Percentiles rank a stretch among this genome's conserved stretches.
Conservation (phyloP, 2,113 vertebrate genomes). For the Takifugu flavidus region DNA sequence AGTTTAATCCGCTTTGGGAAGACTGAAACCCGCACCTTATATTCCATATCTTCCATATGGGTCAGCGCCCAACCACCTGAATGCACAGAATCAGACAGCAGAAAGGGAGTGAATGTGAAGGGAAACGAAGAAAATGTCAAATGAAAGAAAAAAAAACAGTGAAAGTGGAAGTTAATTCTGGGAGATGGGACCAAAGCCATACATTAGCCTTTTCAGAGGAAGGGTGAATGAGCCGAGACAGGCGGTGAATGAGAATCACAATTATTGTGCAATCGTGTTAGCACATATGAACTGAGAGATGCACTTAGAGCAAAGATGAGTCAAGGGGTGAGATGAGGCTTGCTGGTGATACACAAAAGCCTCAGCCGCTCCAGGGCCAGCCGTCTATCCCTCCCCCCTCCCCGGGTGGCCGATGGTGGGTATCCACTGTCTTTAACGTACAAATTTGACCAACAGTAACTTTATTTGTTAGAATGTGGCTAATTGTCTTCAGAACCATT, state of each 20-base stretch:
- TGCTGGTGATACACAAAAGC: slow-evolving; percentile 11
- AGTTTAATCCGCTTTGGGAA: slow-evolving; percentile 17
- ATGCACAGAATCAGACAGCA: slow-evolving; percentile 21
- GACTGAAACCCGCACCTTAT: slow-evolving; percentile 2
- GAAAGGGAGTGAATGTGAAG: slow-evolving; percentile 15
- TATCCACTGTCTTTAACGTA: too few relatives aligned
- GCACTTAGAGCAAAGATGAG: slow-evolving; percentile 17
- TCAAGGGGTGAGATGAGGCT: slow-evolving; percentile 2
- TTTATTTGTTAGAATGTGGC: too few relatives aligned
- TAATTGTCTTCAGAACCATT: too few relatives aligned
- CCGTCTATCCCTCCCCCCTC: too few relatives aligned
- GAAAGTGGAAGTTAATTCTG: slow-evolving; percentile 34
- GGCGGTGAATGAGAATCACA: slow-evolving; percentile 22
- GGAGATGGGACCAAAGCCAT: slow-evolving; percentile 28
- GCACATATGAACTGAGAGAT: slow-evolving; percentile 28
- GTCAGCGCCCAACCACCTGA: slow-evolving; percentile 20
- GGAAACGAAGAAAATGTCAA: slow-evolving; percentile 41
- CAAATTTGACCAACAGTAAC: too few relatives aligned
- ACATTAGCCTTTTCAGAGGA: slow-evolving; percentile 42
- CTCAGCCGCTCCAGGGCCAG: neutral
- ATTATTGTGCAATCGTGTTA: slow-evolving; percentile 55
- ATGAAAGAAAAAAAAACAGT: neutral
- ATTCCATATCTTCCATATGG: slow-evolving; percentile 7
- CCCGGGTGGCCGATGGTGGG: too few relatives aligned
- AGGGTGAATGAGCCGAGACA: slow-evolving; percentile 33